These are phyloP conservation scores for Anas flavirostris DNA, from an alignment of 2,797 vertebrate species.

Conservation along the genomic window DNA sequence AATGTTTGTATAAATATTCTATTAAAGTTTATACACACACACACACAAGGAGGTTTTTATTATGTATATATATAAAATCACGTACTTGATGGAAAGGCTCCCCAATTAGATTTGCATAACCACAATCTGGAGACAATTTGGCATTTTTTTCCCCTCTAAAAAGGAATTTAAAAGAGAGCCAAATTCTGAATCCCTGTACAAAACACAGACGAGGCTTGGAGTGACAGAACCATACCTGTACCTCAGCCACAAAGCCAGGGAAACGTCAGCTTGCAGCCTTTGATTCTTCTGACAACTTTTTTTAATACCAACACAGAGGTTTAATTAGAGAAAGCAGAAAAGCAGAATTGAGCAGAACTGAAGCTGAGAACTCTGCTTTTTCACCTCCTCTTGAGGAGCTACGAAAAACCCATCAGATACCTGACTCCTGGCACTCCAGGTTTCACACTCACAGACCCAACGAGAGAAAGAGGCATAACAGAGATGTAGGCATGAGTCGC, in stretches of 20 bases:
- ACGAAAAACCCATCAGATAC: neutral
- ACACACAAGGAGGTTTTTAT: neutral
- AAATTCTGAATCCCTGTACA: neutral
- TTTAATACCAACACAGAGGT: neutral
- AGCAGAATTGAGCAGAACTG: neutral
- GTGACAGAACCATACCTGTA: neutral
- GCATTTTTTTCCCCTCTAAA: neutral
- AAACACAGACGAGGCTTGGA: neutral
- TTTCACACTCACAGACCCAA: neutral
- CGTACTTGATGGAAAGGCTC: neutral
- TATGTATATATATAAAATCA: conserved; percentile 39
- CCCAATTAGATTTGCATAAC: neutral
- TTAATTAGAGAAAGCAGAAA: neutral
- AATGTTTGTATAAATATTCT: neutral
- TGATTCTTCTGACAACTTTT: neutral
- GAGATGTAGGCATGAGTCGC: conserved; percentile 31
- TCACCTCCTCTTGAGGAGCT: neutral
- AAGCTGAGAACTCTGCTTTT: neutral
- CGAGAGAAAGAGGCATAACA: neutral
- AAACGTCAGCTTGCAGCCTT: neutral
- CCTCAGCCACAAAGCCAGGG: neutral
- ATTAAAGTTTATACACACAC: neutral
- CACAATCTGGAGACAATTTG: neutral
- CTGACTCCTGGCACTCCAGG: neutral
- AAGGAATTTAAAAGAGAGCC: neutral